Percentiles rank a stretch among this genome's conserved stretches.
phyloP scores from a whole-genome alignment of 2,888 invertebrate genomes.

The Heliconius erato region DNA sequence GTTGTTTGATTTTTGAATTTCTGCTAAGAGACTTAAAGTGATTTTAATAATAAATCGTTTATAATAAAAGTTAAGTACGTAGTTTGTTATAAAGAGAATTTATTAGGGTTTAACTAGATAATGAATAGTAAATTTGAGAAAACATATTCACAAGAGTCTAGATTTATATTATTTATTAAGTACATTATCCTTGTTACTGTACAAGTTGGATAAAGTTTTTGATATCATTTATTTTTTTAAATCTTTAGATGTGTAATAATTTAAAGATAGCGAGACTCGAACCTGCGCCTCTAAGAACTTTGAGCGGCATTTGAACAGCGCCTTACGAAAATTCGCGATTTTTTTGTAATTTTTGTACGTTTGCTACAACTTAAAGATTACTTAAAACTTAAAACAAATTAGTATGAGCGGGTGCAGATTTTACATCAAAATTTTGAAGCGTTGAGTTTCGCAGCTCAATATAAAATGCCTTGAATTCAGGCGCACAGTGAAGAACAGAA shows the following conservation, averaged over 20 bases:
- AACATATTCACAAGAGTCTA: neutral
- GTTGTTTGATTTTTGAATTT: neutral
- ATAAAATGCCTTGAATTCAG: no score
- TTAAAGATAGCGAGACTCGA: neutral
- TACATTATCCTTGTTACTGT: neutral
- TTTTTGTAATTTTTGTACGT: no score
- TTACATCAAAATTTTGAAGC: neutral
- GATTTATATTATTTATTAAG: neutral
- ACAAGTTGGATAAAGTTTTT: neutral
- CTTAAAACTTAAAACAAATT: no score
- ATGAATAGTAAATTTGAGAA: conserved; percentile 11
- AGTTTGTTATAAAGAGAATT: neutral
- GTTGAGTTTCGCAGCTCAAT: neutral
- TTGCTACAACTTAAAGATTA: no score
- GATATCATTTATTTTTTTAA: neutral
- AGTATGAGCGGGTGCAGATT: no score
- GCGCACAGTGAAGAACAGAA: no score
- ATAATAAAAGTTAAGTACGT: neutral
- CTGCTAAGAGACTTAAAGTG: neutral
- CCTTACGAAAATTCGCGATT: neutral
- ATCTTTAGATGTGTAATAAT: neutral
- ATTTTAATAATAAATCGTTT: conserved; percentile 4
- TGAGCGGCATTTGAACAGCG: no score
- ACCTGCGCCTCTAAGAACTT: neutral
- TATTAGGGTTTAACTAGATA: neutral